Percentiles rank a stretch among this genome's conserved stretches.
Evolutionary conservation across 1,140 invertebrate species (phyloP).

Genomic region (Macrobrachium nipponense): DNA sequence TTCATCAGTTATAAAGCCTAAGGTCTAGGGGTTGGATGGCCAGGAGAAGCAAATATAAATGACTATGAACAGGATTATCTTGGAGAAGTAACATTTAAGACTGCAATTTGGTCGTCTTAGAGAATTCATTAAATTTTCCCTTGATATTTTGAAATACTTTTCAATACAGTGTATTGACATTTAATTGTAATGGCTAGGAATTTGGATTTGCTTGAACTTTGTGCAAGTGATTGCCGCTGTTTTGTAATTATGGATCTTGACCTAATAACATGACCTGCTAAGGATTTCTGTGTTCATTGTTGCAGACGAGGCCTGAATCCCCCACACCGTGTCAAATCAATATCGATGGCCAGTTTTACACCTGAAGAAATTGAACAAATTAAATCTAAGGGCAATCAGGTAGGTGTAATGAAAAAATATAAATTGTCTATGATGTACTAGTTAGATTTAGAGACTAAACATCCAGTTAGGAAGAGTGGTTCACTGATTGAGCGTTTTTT

Average conservation of each 20-base stretch:
- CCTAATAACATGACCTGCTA: no score
- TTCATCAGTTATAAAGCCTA: no score
- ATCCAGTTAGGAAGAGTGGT: neutral
- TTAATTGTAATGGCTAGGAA: no score
- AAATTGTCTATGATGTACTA: no score
- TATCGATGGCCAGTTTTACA: conserved; percentile 98
- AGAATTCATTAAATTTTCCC: no score
- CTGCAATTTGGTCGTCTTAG: no score
- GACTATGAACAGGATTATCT: no score
- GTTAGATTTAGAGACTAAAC: neutral
- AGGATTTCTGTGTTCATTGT: conserved; percentile 67
- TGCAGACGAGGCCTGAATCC: conserved; percentile 94
- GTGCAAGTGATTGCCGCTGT: neutral
- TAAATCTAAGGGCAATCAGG: conserved; percentile 90
- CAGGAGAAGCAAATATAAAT: no score
- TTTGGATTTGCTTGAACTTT: neutral
- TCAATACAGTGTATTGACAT: no score
- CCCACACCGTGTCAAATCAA: conserved; percentile 97
- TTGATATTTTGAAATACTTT: no score
- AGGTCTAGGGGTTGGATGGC: no score
- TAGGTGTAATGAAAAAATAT: conserved; percentile 66
- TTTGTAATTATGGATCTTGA: neutral
- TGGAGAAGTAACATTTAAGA: no score
- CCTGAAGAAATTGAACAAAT: conserved; percentile 95
- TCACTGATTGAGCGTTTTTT: neutral